Evolutionary conservation across 1,140 invertebrate genomes (phyloP), one percentile per base, ranked within the genome.

Genomic region (Zaprionus taronus): DNA sequence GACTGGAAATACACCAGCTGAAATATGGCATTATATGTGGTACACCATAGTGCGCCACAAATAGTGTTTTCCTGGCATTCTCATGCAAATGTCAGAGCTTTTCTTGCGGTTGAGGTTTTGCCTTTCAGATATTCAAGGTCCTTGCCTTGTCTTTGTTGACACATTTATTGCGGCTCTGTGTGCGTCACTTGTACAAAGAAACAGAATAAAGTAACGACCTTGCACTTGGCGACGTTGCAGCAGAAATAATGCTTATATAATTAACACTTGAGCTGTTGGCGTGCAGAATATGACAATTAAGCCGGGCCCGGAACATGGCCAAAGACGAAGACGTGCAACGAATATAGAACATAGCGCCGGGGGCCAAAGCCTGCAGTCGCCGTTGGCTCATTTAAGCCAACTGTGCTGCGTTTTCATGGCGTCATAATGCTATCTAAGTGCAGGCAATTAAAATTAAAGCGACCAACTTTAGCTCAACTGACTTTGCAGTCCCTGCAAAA

Each of bases 241-340:
- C 60, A n/a, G 56, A 26, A 68, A 55, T 53, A 65, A 82, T 56
- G 62, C 36, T 82, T 65, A 79, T 77, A 85, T 86, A 82, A 86
- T 85, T 73, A 79, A 77, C 83, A 77, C 83, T 86, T 68, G 83
- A 82, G 79, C 34, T 72, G 55, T 34, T 47, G 34, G 44, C 64
- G 47, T 53, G 53, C 58, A 71, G 79, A 86, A 86, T 82, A 82
- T 82, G 79, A 86, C 83, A 86, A 82, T 82, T 86, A 77, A 72
- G 65, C 44, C 22, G 20, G 56, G 49, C 28, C 9, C 38, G 58
- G 67, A 56, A 69, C 74, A 44, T 28, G 66, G 49, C 57, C 3
- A 49, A 49, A 44, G 20, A 20, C 17, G 47, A n/a, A 64, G 67
- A 61, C 73, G 41, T 65, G 60, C 20, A 65, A 61, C 49, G 26